Evolutionary conservation across 2,888 invertebrate species (phyloP), one percentile per base, ranked within the genome.

Genomic region (Agrochola circellaris): DNA sequence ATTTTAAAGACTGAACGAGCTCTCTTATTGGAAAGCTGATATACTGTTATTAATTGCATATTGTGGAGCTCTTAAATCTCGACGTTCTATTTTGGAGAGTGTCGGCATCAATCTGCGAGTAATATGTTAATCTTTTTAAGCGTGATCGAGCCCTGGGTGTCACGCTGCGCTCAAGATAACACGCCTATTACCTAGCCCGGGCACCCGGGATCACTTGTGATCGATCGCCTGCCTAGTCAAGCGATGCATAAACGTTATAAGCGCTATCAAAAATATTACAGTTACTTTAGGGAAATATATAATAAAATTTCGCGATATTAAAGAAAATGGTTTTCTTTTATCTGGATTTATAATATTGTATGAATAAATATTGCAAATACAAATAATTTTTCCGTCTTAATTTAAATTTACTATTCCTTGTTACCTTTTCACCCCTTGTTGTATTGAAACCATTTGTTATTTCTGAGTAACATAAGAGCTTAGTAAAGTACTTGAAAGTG

Each of bases 111-210:
- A 92, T 93, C 90, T 92, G 90, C 82, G 89, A 88, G 89, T 89
- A 92, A 91, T 92, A 93, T 93, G 93, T 93, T 93, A 93, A 94
- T 94, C 92, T 94, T 94, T 93, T 93, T 91, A 92, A 91, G 91
- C 91, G 90, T 92, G 91, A 92, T 92, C 90, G 91, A 92, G 91
- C 90, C 89, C 85, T 80, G 88, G 87, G 85, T 88, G 87, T 89
- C 89, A 88, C 89, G 90, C 88, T 88, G 87, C 89, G 90, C 89
- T 91, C 83, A 90, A 91, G 93, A 92, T 92, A 93, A 90, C 91
- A 90, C 87, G 86, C 83, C 89, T 90, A 90, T 91, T 90, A 90
- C 89, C 89, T 86, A 88, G 86, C 85, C 87, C 87, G 83, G 84
- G 85, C 84, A 77, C 87, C 83, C 68, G 67, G 75, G 75, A 79